Evolutionary conservation across 30 jellyfish, hydroid and myxozoan species (phyloP).

Genomic region (Cassiopea andromeda): DNA sequence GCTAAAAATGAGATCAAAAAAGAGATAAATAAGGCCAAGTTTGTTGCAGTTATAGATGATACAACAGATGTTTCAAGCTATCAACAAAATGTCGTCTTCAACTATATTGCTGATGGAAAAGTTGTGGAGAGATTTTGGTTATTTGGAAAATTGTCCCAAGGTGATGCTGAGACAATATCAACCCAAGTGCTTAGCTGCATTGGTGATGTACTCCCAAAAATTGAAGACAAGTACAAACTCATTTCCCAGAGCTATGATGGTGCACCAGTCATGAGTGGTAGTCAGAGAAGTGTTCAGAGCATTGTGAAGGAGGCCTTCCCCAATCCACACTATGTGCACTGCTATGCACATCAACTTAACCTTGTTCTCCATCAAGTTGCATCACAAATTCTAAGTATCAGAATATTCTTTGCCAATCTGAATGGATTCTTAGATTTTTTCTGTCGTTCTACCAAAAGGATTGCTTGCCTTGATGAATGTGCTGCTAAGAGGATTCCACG

Average conservation of each 20-base stretch:
- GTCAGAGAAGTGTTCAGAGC: slow-evolving; percentile 34
- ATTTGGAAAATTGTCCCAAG: slow-evolving; percentile 25
- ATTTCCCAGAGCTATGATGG: slow-evolving; percentile 60
- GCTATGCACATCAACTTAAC: slow-evolving; percentile 72
- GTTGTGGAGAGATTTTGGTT: slow-evolving; percentile 55
- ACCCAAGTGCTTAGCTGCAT: slow-evolving; percentile 24
- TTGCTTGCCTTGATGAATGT: slow-evolving; percentile 39
- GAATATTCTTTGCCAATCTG: slow-evolving; percentile 43
- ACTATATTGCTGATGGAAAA: slow-evolving; percentile 7
- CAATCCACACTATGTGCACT: slow-evolving; percentile 46
- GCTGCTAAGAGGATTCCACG: slow-evolving; percentile 33
- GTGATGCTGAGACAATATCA: slow-evolving; percentile 31
- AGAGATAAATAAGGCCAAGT: slow-evolving; percentile 37
- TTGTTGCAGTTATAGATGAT: slow-evolving; percentile 65
- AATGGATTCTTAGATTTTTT: slow-evolving; percentile 30
- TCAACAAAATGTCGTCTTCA: slow-evolving; percentile 56
- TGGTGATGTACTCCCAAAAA: slow-evolving; percentile 44
- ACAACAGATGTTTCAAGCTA: slow-evolving; percentile 61
- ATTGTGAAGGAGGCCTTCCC: slow-evolving; percentile 27
- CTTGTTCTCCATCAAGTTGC: slow-evolving; percentile 44
- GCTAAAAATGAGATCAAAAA: not conserved
- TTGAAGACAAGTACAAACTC: slow-evolving; percentile 20
- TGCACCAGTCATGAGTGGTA: slow-evolving; percentile 48
- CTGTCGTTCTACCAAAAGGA: slow-evolving; percentile 43
- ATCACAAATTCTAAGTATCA: slow-evolving; percentile 6